Base-by-base conservation (phyloP, 2,888 invertebrate species). In the Eucera pruinosa region DNA sequence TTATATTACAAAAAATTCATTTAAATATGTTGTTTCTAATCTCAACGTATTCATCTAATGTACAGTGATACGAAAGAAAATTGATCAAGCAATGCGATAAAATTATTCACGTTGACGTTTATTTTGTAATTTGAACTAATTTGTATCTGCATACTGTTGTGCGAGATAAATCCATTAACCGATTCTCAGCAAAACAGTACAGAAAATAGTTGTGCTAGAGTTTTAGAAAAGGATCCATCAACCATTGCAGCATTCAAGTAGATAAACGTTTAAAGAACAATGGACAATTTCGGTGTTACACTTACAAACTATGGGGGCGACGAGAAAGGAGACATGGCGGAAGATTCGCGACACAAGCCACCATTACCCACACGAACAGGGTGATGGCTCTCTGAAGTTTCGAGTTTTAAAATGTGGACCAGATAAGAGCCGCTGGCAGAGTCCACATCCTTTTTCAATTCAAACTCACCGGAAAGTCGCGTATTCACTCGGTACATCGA, bases 361-460 rank as follows among this genome's bases (percentile, higher is more conserved):
- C 66, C 74, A 57, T 79, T 81, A 73, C 45, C 64, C 60, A 55
- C 62, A 57, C 69, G 45, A 50, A 5, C 23, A 36, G 52, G 55
- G 66, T 58, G 58, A 54, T 68, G 62, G 69, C 47, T 73, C 72
- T 67, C 50, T 36, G 41, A 68, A 88, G 82, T 87, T 87, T 76
- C 48, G 67, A 87, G 84, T 82, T 88, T 85, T 83, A 83, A 85
- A 88, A 87, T 88, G 86, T 87, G 84, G 81, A 68, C 84, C 80
- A 86, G 88, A 89, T 87, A 87, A 88, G 82, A 82, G 80, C 70
- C 61, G 72, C 72, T 69, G 69, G 74, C 70, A 76, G 66, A 69
- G 67, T 77, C 78, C 84, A 74, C 82, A 82, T 83, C 81, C 74
- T 75, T 75, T 81, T 78, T 78, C 83, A 84, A 84, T 84, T 86